Conservation (phyloP, 2,113 vertebrate species). For the Epinephelus cyanopodus region DNA sequence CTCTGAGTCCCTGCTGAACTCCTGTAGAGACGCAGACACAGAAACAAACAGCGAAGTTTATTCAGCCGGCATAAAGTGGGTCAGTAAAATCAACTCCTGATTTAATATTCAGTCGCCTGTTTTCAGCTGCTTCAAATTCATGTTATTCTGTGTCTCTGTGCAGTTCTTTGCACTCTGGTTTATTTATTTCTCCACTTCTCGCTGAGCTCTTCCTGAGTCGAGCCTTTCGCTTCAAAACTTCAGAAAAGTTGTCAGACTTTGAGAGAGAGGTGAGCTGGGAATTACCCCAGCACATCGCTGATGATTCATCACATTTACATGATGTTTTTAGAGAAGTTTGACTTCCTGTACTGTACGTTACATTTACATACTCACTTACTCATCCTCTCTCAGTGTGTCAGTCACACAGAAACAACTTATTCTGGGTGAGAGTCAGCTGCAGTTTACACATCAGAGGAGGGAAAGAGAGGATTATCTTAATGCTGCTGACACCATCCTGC, state of each 20-base stretch:
- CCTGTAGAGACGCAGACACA: background rate
- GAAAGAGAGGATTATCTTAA: background rate
- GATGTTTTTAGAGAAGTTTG: background rate
- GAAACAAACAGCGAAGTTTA: background rate
- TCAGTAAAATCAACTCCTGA: slow-evolving; percentile 20
- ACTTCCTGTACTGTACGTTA: slow-evolving; percentile 1
- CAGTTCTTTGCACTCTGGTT: background rate
- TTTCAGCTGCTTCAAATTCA: background rate
- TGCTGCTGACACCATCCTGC: background rate
- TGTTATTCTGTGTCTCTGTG: background rate
- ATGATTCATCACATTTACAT: slow-evolving; percentile 21
- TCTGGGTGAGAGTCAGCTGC: background rate
- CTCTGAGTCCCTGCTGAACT: background rate
- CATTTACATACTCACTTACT: background rate
- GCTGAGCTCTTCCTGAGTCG: background rate
- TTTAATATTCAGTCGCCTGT: slow-evolving; percentile 8
- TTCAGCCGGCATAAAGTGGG: slow-evolving; percentile 5
- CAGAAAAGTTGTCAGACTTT: background rate
- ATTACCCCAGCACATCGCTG: background rate
- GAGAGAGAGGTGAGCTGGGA: background rate
- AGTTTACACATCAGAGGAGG: background rate
- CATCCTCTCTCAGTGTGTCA: background rate
- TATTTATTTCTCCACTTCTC: background rate
- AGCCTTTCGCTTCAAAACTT: background rate
- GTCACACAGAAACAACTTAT: background rate